Conservation (phyloP, 2,113 vertebrate species). For the Gasterosteus aculeatus region DNA sequence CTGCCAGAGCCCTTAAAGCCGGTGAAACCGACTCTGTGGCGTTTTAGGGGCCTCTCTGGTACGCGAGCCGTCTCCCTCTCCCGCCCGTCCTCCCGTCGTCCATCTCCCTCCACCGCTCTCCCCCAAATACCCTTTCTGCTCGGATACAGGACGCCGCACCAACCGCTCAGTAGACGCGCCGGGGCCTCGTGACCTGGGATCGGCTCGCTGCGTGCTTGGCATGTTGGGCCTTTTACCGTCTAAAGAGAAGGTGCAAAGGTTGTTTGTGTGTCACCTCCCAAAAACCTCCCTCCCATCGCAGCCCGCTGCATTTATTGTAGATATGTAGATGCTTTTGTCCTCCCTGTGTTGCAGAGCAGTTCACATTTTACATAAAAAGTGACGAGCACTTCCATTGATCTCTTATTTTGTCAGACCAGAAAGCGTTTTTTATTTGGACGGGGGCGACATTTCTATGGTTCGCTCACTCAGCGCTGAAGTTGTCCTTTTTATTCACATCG, state of each 20-base stretch:
- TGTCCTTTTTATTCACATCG: constrained; percentile 22
- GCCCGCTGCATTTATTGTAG: no score
- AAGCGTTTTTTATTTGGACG: neutral
- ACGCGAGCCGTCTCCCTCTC: constrained; percentile 61
- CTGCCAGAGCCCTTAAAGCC: constrained; percentile 73
- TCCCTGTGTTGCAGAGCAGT: neutral
- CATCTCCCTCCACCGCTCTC: constrained; percentile 57
- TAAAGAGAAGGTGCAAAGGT: constrained; percentile 35
- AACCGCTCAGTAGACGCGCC: constrained; percentile 65
- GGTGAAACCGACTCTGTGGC: constrained; percentile 63
- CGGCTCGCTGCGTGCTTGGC: constrained; percentile 62
- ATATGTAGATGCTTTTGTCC: no score
- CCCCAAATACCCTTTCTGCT: constrained; percentile 76
- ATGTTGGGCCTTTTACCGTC: constrained; percentile 48
- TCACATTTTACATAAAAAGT: neutral
- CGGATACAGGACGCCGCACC: constrained; percentile 62
- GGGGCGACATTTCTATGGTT: neutral
- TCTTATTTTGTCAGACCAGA: neutral
- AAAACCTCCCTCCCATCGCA: neutral
- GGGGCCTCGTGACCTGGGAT: constrained; percentile 50
- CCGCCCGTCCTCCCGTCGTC: constrained; percentile 59
- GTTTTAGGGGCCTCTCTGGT: constrained; percentile 60
- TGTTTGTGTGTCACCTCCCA: constrained; percentile 8
- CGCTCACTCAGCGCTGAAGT: neutral
- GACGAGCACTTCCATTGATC: neutral